Evolutionary conservation across 2,797 vertebrate species (phyloP).

Genomic region (Neosilurus mollespiculum): DNA sequence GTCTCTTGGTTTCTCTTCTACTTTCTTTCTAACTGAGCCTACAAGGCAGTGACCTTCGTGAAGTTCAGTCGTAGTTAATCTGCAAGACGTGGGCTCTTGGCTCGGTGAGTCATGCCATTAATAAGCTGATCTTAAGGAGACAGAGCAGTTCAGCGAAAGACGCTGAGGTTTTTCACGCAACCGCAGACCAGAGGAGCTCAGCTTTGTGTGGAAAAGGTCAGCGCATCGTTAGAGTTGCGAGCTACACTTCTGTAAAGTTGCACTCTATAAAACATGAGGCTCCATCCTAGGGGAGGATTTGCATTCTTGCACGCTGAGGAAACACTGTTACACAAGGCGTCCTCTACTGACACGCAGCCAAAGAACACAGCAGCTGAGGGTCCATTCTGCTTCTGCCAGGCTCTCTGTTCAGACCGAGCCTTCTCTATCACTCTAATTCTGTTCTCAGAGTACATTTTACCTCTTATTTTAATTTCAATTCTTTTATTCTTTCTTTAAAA

Average conservation of each 20-base stretch:
- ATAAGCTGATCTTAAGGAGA: conserved; percentile 39
- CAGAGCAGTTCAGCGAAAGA: conserved; percentile 6
- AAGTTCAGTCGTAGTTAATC: conserved; percentile 38
- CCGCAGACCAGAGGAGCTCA: conserved; percentile 10
- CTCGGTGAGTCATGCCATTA: conserved; percentile 20
- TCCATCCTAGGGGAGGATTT: conserved; percentile 51
- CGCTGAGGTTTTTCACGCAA: conserved; percentile 4
- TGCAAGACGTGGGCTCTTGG: conserved; percentile 23
- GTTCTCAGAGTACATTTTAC: conserved; percentile 6
- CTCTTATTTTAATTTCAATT: conserved; percentile 12
- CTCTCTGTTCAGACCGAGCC: conserved; percentile 20
- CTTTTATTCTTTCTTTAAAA: not conserved
- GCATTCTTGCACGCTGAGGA: conserved; percentile 58
- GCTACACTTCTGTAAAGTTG: conserved; percentile 35
- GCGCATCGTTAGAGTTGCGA: conserved; percentile 18
- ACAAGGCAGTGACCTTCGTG: conserved; percentile 23
- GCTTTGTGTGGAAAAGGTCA: conserved; percentile 46
- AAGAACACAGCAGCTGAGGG: conserved; percentile 40
- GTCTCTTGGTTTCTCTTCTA: conserved; percentile 14
- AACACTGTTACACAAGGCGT: conserved; percentile 52
- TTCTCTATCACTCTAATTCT: conserved; percentile 2
- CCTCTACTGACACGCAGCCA: conserved; percentile 44
- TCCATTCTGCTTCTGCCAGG: conserved; percentile 13
- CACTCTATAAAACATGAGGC: conserved; percentile 46
- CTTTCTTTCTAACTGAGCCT: conserved; percentile 19